Evolutionary conservation across 2,113 vertebrate genomes (phyloP).

Genomic region (Megaceryle torquata): DNA sequence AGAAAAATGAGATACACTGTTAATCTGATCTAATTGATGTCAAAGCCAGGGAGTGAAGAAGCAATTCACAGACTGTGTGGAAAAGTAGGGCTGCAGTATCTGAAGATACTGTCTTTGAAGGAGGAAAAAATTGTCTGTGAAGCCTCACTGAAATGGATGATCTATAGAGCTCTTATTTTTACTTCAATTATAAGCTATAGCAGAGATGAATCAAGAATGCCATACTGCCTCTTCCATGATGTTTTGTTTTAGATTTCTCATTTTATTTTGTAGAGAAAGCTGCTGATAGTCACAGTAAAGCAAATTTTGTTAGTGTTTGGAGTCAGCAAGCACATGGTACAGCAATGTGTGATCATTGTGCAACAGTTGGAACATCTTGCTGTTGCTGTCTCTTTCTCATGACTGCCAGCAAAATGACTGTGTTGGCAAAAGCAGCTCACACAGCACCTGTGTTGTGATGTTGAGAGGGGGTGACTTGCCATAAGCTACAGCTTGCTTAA

Average conservation of each 20-base stretch:
- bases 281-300: neutral
- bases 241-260: neutral
- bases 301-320: neutral
- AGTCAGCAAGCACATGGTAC: neutral
- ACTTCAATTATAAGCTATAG: neutral
- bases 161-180: neutral
- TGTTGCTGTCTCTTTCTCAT: neutral
- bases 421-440: neutral
- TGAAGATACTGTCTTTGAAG: neutral
- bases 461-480: neutral
- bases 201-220: neutral
- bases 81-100: neutral
- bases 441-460: neutral
- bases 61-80: neutral
- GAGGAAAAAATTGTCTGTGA: neutral
- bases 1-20: neutral
- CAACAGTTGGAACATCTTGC: neutral
- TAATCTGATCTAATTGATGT: neutral
- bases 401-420: neutral
- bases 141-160: neutral
- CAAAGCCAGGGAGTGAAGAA: neutral
- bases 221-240: neutral
- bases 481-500: neutral
- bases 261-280: neutral
- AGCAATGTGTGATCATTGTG: neutral